Percentiles rank a stretch among this genome's conserved stretches.
These are phyloP conservation scores for Oxycera nigricornis DNA, from an alignment of 2,888 invertebrate species.

Conservation along the genomic window DNA sequence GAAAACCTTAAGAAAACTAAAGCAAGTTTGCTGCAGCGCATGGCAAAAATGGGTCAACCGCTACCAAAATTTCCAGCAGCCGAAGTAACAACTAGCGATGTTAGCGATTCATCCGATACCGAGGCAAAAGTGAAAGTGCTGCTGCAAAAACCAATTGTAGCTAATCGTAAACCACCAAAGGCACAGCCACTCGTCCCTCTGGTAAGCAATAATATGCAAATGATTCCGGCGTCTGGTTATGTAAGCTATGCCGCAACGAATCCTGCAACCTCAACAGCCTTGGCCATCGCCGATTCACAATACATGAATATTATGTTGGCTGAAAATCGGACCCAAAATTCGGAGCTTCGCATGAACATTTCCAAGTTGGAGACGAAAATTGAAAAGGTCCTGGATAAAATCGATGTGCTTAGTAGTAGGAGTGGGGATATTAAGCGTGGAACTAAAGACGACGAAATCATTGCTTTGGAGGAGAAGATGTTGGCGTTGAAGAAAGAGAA, in stretches of 20 bases:
- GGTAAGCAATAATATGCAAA: slow-evolving; percentile 14
- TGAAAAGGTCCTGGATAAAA: slow-evolving; percentile 68
- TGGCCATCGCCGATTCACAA: slow-evolving; percentile 54
- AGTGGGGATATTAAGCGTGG: slow-evolving; percentile 44
- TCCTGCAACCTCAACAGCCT: neutral
- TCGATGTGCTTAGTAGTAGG: slow-evolving; percentile 51
- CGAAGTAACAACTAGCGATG: slow-evolving; percentile 52
- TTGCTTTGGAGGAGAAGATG: slow-evolving; percentile 59
- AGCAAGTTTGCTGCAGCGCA: slow-evolving; percentile 64
- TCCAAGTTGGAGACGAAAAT: slow-evolving; percentile 71
- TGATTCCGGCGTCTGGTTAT: slow-evolving; percentile 36
- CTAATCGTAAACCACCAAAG: slow-evolving; percentile 46
- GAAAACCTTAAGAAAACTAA: slow-evolving; percentile 51
- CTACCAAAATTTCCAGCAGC: slow-evolving; percentile 58
- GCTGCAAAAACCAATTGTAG: slow-evolving; percentile 44
- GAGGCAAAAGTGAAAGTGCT: slow-evolving; percentile 53
- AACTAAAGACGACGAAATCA: slow-evolving; percentile 52
- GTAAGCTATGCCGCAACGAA: neutral
- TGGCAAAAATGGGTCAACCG: slow-evolving; percentile 66
- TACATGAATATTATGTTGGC: slow-evolving; percentile 66
- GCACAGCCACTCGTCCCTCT: slow-evolving; percentile 49
- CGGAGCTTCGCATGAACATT: slow-evolving; percentile 71
- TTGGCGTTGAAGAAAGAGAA: slow-evolving; percentile 59
- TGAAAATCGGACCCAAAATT: slow-evolving; percentile 70
- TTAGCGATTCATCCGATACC: slow-evolving; percentile 63